Conservation (phyloP, 92 coral and sea anemone species). For the Palythoa caribaeorum region DNA sequence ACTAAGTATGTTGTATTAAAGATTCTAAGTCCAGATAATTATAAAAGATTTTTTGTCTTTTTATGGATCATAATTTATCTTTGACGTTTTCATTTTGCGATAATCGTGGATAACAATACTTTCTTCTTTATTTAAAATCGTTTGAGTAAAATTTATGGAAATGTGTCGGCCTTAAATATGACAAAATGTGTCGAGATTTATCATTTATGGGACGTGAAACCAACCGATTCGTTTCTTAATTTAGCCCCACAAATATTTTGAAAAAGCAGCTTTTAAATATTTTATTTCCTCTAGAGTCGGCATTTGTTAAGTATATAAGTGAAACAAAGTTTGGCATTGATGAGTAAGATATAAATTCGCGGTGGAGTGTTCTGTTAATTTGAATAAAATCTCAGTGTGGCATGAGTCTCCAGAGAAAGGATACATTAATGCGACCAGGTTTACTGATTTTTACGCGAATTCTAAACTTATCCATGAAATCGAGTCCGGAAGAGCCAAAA, state of each 20-base stretch:
- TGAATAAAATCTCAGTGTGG: no score
- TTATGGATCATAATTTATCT: conserved; percentile 42
- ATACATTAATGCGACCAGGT: no score
- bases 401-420: no score
- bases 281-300: not conserved
- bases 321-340: not conserved
- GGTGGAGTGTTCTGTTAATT: no score
- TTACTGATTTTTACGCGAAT: no score
- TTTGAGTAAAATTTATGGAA: not conserved
- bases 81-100: conserved; percentile 1
- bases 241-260: not conserved
- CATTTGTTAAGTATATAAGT: not conserved
- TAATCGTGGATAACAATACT: conserved; percentile 11
- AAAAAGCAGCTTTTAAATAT: not conserved
- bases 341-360: not conserved
- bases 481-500: no score
- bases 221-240: not conserved
- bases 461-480: no score
- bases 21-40: not conserved
- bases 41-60: conserved; percentile 18
- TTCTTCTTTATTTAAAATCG: conserved; percentile 25
- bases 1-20: not conserved
- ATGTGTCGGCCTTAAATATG: not conserved
- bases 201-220: not conserved
- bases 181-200: conserved; percentile 25